Percentiles rank a stretch among this genome's conserved stretches.
Evolutionary conservation across 2,113 vertebrate species (phyloP).

Genomic region (Daubentonia madagascariensis): DNA sequence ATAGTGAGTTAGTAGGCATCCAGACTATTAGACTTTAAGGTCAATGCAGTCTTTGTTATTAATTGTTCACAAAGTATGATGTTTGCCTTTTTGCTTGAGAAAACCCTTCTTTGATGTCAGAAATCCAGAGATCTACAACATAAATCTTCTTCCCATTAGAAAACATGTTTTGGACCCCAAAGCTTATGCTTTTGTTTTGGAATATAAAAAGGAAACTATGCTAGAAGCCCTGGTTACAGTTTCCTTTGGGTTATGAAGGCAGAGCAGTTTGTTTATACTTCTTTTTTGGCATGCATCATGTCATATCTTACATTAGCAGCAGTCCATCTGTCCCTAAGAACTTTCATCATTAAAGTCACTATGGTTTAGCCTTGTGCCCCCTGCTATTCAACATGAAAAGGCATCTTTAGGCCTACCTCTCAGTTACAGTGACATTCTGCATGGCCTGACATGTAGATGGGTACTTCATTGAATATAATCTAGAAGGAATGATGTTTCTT

Average conservation of each 20-base stretch:
- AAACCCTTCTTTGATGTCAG: neutral
- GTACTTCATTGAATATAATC: constrained; percentile 35
- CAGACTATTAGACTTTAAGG: neutral
- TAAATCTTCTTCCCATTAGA: neutral
- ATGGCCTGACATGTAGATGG: neutral
- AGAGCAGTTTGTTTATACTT: neutral
- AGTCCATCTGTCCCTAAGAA: neutral
- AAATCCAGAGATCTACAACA: neutral
- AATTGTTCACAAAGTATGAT: neutral
- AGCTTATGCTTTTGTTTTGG: neutral
- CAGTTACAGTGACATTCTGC: neutral
- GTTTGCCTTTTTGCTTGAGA: neutral
- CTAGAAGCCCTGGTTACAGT: neutral
- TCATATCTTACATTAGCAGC: neutral
- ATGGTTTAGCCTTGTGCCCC: neutral
- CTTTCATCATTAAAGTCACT: neutral
- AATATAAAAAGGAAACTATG: neutral
- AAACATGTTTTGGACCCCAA: neutral
- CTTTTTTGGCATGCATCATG: neutral
- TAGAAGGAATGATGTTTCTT: constrained; percentile 19
- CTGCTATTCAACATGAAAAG: neutral
- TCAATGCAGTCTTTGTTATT: neutral
- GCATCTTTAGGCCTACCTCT: neutral
- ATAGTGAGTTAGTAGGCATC: neutral
- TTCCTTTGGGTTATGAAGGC: constrained; percentile 8